phyloP scores from a whole-genome alignment of 2,113 vertebrate genomes.

The Lycaon pictus region DNA sequence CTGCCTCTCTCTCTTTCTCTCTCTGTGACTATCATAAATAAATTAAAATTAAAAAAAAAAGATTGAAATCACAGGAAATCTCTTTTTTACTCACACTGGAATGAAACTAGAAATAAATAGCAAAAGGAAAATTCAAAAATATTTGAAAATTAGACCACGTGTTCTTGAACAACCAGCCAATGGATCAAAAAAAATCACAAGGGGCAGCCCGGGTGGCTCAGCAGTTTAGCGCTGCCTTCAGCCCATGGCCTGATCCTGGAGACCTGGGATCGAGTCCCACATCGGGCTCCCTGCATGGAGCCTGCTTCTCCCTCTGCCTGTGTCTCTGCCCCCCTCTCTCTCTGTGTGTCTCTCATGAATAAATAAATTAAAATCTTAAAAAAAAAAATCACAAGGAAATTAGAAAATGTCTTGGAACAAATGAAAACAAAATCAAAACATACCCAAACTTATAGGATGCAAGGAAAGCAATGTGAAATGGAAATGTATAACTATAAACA shows the following conservation, averaged over 20 bases:
- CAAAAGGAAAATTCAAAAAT: conserved; percentile 8
- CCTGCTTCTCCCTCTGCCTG: no score
- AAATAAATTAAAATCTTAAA: neutral
- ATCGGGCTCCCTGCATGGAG: no score
- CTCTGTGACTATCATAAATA: no score
- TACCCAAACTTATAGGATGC: neutral
- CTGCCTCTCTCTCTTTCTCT: no score
- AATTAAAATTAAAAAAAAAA: neutral
- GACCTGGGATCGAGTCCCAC: no score
- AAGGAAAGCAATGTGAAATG: neutral
- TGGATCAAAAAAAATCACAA: neutral
- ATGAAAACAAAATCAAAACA: neutral
- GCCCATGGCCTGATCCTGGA: no score
- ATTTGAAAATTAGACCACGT: neutral
- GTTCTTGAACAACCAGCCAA: neutral
- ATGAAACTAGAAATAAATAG: neutral
- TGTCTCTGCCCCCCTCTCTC: no score
- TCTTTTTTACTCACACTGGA: neutral
- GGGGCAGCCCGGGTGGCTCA: no score
- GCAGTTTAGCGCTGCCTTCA: no score
- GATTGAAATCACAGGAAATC: neutral
- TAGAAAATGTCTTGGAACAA: neutral
- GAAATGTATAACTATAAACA: neutral
- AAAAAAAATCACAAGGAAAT: neutral
- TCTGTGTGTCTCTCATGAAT: no score